Conservation (phyloP, 2,113 vertebrate genomes). For the Tragelaphus scriptus region DNA sequence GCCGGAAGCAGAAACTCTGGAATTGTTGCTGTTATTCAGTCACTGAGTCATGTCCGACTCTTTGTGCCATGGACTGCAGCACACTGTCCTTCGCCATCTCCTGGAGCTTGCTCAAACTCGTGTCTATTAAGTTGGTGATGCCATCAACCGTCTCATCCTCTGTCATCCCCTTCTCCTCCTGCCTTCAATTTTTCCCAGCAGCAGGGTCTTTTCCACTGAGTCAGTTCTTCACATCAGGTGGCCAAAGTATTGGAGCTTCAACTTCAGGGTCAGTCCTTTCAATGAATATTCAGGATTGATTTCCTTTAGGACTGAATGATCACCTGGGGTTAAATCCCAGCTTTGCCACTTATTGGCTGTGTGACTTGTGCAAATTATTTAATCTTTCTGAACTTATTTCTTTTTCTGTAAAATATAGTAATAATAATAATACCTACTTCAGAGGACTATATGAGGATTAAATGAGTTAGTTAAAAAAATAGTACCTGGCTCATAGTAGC, state of each 20-base stretch:
- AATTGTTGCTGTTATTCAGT: background rate
- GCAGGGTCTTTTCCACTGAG: background rate
- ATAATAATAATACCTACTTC: background rate
- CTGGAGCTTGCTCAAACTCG: background rate
- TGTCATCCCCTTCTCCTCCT: background rate
- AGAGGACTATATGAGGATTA: background rate
- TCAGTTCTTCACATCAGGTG: background rate
- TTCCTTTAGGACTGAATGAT: background rate
- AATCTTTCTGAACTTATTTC: background rate
- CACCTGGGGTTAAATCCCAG: background rate
- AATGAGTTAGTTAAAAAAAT: background rate
- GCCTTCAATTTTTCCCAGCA: background rate
- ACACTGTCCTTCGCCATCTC: background rate
- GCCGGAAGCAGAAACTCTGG: background rate
- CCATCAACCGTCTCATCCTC: background rate
- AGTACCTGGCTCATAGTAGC: background rate
- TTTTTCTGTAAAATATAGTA: background rate
- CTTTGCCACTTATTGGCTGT: background rate
- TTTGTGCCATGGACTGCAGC: background rate
- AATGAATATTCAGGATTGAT: background rate
- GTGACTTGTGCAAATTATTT: background rate
- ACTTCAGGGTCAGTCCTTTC: background rate
- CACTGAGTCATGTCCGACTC: fast-evolving
- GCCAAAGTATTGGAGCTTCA: background rate
- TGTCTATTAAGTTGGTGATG: background rate